A percentile compares a stretch with the other conserved stretches of the same genome.
phyloP scores from a whole-genome alignment of 2,888 invertebrate genomes.

The Penaeus monodon region DNA sequence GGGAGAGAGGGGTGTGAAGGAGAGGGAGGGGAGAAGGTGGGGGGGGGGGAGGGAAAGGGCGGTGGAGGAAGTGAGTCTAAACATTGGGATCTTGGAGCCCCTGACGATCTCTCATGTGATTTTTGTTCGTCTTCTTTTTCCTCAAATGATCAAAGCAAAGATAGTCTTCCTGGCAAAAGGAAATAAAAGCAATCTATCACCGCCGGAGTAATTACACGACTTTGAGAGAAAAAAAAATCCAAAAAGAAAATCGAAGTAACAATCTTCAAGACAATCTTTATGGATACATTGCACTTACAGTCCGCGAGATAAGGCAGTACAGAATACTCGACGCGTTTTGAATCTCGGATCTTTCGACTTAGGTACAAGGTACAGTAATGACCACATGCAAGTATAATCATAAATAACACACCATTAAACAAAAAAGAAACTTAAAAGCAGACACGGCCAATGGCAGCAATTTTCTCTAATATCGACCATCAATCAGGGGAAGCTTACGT shows the following conservation, averaged over 20 bases:
- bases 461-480: slow-evolving; percentile 33
- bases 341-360: too few relatives aligned
- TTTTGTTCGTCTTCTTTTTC: slow-evolving; percentile 8
- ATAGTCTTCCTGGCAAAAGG: background rate
- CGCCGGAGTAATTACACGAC: too few relatives aligned
- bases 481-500: slow-evolving; percentile 25
- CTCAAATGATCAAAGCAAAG: background rate
- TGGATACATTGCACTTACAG: too few relatives aligned
- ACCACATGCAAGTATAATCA: background rate
- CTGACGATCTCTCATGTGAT: background rate
- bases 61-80: background rate
- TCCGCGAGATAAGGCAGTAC: too few relatives aligned
- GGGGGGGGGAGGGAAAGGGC: background rate
- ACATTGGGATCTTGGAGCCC: background rate
- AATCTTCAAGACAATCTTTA: too few relatives aligned
- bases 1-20: too few relatives aligned
- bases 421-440: too few relatives aligned
- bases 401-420: background rate
- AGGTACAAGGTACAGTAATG: background rate
- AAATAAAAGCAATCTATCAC: background rate
- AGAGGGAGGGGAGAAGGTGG: background rate
- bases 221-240: too few relatives aligned
- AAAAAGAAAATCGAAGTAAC: too few relatives aligned
- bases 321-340: too few relatives aligned
- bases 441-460: slow-evolving; percentile 13